phyloP scores from a whole-genome alignment of 1,140 invertebrate species.

The Nixonia krombeini region DNA sequence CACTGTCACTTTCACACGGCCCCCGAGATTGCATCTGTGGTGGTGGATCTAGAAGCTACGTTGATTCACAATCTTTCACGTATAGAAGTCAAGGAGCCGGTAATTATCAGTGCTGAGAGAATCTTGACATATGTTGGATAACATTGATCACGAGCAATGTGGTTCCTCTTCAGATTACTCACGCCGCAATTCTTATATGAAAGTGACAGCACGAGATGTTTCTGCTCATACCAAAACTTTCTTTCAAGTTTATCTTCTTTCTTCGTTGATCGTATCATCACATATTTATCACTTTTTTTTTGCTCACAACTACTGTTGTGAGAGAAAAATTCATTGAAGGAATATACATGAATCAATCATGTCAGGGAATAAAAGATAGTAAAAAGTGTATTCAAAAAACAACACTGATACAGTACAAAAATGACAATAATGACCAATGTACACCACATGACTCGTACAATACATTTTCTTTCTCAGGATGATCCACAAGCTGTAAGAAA shows the following conservation, averaged over 20 bases:
- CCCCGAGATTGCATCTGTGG: slow-evolving; percentile 49
- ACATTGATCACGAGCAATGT: no score
- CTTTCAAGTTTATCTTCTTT: background rate
- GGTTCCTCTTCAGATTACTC: no score
- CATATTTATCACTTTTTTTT: no score
- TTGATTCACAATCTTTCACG: slow-evolving; percentile 33
- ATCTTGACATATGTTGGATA: background rate
- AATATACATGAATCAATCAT: no score
- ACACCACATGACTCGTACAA: background rate
- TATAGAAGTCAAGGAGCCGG: slow-evolving; percentile 29
- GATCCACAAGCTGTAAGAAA: slow-evolving; percentile 39
- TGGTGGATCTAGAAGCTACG: slow-evolving; percentile 47
- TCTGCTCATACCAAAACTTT: background rate
- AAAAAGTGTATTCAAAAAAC: no score
- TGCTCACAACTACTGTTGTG: no score
- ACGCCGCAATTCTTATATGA: no score
- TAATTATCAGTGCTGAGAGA: background rate
- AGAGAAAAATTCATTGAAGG: no score
- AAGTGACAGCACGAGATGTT: background rate
- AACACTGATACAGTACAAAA: background rate
- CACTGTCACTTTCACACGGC: slow-evolving; percentile 58
- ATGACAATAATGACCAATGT: no score
- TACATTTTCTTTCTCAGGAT: slow-evolving; percentile 19
- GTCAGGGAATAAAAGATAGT: no score
- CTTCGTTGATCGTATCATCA: background rate